These are phyloP conservation scores for Rhinoraja longicauda DNA, from an alignment of 2,797 vertebrate genomes.

Conservation along the genomic window DNA sequence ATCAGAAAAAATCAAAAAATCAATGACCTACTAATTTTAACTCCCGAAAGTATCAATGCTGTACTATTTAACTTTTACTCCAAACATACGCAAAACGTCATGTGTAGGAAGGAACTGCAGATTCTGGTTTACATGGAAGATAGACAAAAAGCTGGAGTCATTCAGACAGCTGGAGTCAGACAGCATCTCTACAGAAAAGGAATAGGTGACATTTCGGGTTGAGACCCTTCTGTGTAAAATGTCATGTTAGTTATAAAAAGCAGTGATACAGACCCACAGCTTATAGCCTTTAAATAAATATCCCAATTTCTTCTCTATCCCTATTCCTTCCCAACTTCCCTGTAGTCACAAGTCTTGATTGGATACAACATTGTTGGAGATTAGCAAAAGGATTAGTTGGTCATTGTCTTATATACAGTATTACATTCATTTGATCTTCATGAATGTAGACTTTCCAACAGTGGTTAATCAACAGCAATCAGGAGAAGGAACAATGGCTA, in stretches of 20 bases:
- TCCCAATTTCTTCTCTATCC: background rate
- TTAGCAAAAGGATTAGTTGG: background rate
- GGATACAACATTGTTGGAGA: background rate
- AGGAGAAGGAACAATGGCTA: background rate
- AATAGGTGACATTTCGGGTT: no score
- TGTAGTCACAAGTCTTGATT: background rate
- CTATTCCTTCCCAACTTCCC: background rate
- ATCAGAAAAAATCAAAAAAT: background rate
- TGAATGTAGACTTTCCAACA: background rate
- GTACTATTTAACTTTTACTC: background rate
- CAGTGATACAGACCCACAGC: background rate
- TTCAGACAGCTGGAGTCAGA: no score
- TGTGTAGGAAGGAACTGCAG: background rate
- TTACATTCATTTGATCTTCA: background rate
- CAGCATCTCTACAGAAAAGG: no score
- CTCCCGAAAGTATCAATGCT: background rate
- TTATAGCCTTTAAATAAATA: background rate
- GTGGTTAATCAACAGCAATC: background rate
- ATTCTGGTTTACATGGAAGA: no score
- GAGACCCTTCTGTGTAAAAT: no score
- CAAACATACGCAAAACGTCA: background rate
- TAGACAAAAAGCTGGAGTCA: no score
- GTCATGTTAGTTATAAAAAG: background rate
- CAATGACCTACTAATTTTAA: background rate
- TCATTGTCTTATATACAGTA: no score